Percentiles rank a stretch among this genome's conserved stretches.
Evolutionary conservation across 2,113 vertebrate species (phyloP).

Genomic region (Neogobius melanostomus): DNA sequence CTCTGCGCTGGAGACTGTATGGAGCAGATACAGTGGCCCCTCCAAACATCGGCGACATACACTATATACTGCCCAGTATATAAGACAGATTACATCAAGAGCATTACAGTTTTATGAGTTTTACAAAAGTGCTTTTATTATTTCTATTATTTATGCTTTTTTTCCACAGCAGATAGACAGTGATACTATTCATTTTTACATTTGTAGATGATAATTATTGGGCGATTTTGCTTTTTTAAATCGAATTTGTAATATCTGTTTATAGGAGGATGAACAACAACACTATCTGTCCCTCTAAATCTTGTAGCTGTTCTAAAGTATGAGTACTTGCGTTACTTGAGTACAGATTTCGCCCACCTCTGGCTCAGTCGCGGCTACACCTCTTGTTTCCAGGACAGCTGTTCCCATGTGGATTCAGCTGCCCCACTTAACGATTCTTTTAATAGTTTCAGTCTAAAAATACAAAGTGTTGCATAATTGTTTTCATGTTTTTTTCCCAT

Average conservation of each 20-base stretch:
- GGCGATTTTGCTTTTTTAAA: no score
- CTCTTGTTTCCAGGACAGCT: conserved; percentile 43
- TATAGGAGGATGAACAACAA: no score
- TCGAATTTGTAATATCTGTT: no score
- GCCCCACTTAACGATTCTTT: conserved; percentile 25
- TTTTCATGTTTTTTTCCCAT: conserved; percentile 45
- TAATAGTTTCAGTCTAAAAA: conserved; percentile 40
- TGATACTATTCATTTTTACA: no score
- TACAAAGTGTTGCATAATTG: conserved; percentile 36
- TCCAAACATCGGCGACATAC: conserved; percentile 59
- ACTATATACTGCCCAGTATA: conserved; percentile 59
- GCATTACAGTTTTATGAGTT: neutral
- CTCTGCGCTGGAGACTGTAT: conserved; percentile 70
- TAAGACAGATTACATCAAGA: conserved; percentile 13
- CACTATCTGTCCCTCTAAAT: no score
- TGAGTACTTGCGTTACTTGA: conserved; percentile 10
- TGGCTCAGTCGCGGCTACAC: conserved; percentile 4
- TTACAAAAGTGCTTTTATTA: neutral
- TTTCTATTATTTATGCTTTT: neutral
- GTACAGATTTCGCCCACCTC: neutral
- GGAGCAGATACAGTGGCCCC: conserved; percentile 65
- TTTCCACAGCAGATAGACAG: neutral
- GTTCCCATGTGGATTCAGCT: conserved; percentile 35
- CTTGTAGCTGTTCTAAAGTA: neutral
- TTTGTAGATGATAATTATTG: no score